A percentile compares a stretch with the other conserved stretches of the same genome.
phyloP scores from a whole-genome alignment of 1,140 invertebrate genomes.

The Odontomachus brunneus region DNA sequence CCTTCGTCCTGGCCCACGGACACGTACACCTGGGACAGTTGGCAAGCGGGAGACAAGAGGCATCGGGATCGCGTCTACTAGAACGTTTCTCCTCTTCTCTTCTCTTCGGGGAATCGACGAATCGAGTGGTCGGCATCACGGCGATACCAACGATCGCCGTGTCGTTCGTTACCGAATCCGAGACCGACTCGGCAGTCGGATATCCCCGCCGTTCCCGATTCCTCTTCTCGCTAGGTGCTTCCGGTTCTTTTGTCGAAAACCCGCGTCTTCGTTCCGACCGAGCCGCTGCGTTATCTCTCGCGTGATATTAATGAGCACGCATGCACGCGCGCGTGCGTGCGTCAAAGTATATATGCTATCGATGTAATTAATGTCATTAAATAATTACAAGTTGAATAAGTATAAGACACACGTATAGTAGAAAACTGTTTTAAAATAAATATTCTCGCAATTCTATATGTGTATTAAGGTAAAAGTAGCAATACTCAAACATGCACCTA shows the following conservation, averaged over 20 bases:
- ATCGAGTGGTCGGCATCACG: constrained; percentile 22
- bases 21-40: constrained; percentile 83
- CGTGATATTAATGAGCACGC: too few relatives aligned
- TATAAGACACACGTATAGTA: too few relatives aligned
- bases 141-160: constrained; percentile 17
- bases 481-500: too few relatives aligned
- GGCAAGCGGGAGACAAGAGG: constrained; percentile 80
- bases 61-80: constrained; percentile 68
- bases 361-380: too few relatives aligned
- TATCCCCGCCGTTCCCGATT: constrained; percentile 15
- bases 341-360: too few relatives aligned
- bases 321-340: too few relatives aligned
- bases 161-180: constrained; percentile 27
- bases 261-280: not conserved
- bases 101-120: constrained; percentile 55
- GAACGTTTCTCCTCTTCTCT: constrained; percentile 54
- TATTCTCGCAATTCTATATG: too few relatives aligned
- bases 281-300: not conserved
- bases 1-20: constrained; percentile 63
- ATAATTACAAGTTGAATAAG: too few relatives aligned
- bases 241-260: not conserved
- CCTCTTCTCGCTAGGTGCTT: not conserved
- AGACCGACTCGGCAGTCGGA: constrained; percentile 16
- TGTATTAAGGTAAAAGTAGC: too few relatives aligned
- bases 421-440: too few relatives aligned